Evolutionary conservation across 92 coral and sea anemone genomes (phyloP).

Genomic region (Pocillopora grandis): DNA sequence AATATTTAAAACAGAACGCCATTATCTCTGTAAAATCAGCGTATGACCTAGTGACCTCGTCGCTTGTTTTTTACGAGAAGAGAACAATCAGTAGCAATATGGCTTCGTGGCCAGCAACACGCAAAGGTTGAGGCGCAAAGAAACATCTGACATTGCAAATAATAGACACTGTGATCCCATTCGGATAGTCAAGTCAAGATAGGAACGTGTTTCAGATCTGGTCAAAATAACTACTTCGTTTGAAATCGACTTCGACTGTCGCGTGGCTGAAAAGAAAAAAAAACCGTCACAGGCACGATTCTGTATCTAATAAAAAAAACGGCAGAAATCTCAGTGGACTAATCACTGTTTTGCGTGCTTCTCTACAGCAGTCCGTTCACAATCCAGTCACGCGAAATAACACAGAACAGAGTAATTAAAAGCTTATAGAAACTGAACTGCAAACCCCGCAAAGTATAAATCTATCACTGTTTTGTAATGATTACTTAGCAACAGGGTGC

Average conservation of each 20-base stretch:
- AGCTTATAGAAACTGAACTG: background rate
- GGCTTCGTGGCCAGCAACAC: background rate
- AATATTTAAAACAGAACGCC: conserved; percentile 1
- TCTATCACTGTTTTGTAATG: background rate
- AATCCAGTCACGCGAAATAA: background rate
- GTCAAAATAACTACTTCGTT: background rate
- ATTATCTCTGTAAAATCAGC: background rate
- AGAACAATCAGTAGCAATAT: conserved; percentile 8
- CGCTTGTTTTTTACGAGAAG: background rate
- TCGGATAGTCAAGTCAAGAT: background rate
- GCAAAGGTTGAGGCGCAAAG: background rate
- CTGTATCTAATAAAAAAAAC: background rate
- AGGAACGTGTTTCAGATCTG: background rate
- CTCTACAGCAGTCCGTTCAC: conserved; percentile 2
- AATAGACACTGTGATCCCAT: background rate
- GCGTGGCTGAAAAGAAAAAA: background rate
- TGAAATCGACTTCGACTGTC: background rate
- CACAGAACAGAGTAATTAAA: background rate
- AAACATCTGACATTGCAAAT: conserved; percentile 6
- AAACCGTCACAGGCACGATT: background rate
- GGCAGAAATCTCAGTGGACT: background rate
- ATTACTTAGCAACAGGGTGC: too few relatives aligned
- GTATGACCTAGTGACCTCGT: conserved; percentile 9
- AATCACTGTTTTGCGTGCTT: background rate
- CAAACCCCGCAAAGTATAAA: background rate